These are phyloP conservation scores for Homarus americanus DNA, from an alignment of 1,140 invertebrate species.

Conservation along the genomic window DNA sequence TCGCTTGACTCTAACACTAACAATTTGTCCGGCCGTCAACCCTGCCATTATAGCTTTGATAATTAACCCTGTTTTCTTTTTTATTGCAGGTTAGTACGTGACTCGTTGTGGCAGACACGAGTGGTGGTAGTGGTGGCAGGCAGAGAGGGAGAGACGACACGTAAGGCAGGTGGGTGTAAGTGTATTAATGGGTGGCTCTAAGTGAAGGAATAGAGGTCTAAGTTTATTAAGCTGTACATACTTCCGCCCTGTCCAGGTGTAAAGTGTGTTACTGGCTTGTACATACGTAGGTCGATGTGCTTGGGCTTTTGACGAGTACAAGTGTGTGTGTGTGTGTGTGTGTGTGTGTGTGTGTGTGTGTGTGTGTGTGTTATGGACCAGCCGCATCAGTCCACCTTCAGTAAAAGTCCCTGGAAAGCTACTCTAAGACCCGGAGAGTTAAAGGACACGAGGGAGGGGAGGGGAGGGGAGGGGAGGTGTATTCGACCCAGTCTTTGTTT, in stretches of 20 bases:
- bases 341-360: constrained; percentile 25
- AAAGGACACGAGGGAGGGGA: too few relatives aligned
- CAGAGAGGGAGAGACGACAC: constrained; percentile 18
- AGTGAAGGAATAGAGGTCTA: not conserved
- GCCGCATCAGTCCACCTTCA: too few relatives aligned
- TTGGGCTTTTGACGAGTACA: too few relatives aligned
- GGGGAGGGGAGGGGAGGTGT: not conserved
- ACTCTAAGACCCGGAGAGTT: not conserved
- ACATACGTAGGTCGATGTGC: too few relatives aligned
- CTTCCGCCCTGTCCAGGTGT: too few relatives aligned
- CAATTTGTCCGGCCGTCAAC: constrained; percentile 12
- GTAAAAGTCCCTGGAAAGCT: not conserved
- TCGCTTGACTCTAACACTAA: not conserved
- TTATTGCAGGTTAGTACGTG: constrained; percentile 43
- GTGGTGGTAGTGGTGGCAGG: not conserved
- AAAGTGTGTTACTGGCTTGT: too few relatives aligned
- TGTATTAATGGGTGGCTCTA: not conserved
- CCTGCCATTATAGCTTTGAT: not conserved
- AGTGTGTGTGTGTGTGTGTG: too few relatives aligned
- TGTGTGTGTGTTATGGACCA: too few relatives aligned
- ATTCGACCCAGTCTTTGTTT: not conserved
- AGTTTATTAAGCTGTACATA: not conserved
- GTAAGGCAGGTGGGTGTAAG: constrained; percentile 5
- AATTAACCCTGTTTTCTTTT: constrained; percentile 14
- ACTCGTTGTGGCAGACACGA: not conserved